Percentiles rank a stretch among this genome's conserved stretches.
These are phyloP conservation scores for Ecdyonurus torrentis DNA, from an alignment of 2,888 invertebrate genomes.

Conservation along the genomic window DNA sequence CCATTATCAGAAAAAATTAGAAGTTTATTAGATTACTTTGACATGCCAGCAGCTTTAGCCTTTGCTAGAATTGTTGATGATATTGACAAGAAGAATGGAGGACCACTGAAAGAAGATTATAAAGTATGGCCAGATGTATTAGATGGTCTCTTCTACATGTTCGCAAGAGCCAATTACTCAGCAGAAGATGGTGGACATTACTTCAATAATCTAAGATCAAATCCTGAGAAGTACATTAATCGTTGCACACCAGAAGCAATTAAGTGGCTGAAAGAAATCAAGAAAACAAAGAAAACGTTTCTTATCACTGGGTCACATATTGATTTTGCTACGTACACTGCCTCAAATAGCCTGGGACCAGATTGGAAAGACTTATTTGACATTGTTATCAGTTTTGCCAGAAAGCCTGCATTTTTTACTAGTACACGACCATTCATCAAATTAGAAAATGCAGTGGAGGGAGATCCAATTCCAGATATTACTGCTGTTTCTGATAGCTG, in stretches of 20 bases:
- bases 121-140: slow-evolving; percentile 46
- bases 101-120: slow-evolving; percentile 25
- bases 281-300: slow-evolving; percentile 37
- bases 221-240: slow-evolving; percentile 40
- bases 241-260: slow-evolving; percentile 25
- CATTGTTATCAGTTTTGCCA: slow-evolving; percentile 45
- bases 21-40: slow-evolving; percentile 54
- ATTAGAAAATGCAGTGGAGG: slow-evolving; percentile 28
- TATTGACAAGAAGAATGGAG: slow-evolving; percentile 32
- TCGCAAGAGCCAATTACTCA: slow-evolving; percentile 36
- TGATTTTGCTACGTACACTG: slow-evolving; percentile 49
- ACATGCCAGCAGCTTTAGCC: slow-evolving; percentile 43
- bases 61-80: slow-evolving; percentile 50
- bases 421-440: slow-evolving; percentile 35
- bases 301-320: slow-evolving; percentile 54
- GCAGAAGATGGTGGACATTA: slow-evolving; percentile 37
- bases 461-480: slow-evolving; percentile 18
- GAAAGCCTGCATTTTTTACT: slow-evolving; percentile 58
- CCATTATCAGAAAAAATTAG: slow-evolving; percentile 39
- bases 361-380: slow-evolving; percentile 48
- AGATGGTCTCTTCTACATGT: slow-evolving; percentile 42
- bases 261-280: slow-evolving; percentile 39
- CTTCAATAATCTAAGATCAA: slow-evolving; percentile 37
- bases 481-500: slow-evolving; percentile 17
- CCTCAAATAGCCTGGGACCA: slow-evolving; percentile 41